Percentiles rank a stretch among this genome's conserved stretches.
Conservation (phyloP, 2,113 vertebrate genomes). For the Microtus richardsoni region DNA sequence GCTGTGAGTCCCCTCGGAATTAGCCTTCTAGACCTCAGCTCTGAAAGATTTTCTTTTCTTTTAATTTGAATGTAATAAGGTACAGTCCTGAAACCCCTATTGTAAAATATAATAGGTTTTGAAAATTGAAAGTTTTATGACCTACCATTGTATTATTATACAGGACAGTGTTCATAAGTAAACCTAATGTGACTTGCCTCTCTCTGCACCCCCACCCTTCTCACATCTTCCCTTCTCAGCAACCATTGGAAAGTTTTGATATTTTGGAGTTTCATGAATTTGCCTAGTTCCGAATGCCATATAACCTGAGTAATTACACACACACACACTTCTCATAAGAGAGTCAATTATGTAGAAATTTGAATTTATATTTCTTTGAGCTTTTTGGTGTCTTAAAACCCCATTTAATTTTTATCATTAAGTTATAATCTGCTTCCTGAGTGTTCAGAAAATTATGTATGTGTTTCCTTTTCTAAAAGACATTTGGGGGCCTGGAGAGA, state of each 20-base stretch:
- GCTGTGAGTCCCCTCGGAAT: not conserved
- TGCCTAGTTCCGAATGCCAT: not conserved
- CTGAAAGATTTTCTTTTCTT: not conserved
- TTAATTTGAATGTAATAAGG: not conserved
- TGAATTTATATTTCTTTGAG: not conserved
- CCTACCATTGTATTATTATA: too few relatives aligned
- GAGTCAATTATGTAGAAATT: not conserved
- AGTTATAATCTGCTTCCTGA: too few relatives aligned
- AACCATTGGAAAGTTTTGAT: not conserved
- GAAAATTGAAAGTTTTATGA: not conserved
- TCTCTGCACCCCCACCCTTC: rapidly evolving
- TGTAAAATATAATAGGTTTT: not conserved
- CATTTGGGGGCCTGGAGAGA: too few relatives aligned
- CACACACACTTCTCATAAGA: not conserved
- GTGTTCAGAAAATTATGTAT: not conserved
- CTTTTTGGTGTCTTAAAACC: not conserved
- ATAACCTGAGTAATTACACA: too few relatives aligned
- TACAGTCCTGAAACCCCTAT: not conserved
- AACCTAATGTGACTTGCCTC: too few relatives aligned
- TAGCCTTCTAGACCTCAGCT: not conserved
- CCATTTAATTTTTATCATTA: not conserved
- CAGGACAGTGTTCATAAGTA: not conserved
- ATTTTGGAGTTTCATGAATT: not conserved
- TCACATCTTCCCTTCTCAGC: too few relatives aligned
- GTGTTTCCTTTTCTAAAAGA: not conserved